Evolutionary conservation across 2,888 invertebrate genomes (phyloP), one percentile per base, ranked within the genome.

Genomic region (Latrodectus elegans): DNA sequence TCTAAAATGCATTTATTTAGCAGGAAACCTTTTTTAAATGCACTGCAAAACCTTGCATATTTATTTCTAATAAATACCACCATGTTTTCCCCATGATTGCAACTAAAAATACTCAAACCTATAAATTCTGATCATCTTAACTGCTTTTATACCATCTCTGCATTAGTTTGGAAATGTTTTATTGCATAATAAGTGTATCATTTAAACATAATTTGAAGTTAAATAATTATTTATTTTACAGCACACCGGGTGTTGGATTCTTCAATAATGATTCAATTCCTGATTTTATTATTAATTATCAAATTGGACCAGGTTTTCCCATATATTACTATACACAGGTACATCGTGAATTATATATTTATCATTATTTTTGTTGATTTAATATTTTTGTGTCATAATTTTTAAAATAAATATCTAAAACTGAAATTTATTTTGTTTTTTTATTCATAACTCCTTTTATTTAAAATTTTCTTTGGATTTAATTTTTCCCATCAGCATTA

Each of bases 211-310:
- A 38, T 6, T 38, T 38, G 38, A 38, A 38, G 6, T 38, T 38
- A 55, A 55, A 55, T 15, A 10, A 10, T 10, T 60, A 10, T 15
- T 11, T 60, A 60, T 60, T 60, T 89, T 91, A 22, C 90, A 95
- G 95, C 90, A 94, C 95, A 76, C 96, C 96, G 67, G 95, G 95
- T 14, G 95, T 95, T 1, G 96, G 95, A 0, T 96, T 94, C 92
- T 96, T 95, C 91, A 95, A 96, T 91, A 94, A 94, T 90, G 96
- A 96, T 91, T 94, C 95, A 90, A 92, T 95, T 9, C 95, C 96
- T 0, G 96, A 96, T 92, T 95, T 96, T 91, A 93, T 96, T 92
- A 94, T 96, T 0, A 95, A 95, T 90, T 95, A 94, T 91, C 93
- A 94, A 83, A 92, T 94, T 60, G 95, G 95, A 0, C 95, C 95